Percentiles rank a stretch among this genome's conserved stretches.
phyloP scores from a whole-genome alignment of 1,140 invertebrate genomes.

The Drosophila yakuba region DNA sequence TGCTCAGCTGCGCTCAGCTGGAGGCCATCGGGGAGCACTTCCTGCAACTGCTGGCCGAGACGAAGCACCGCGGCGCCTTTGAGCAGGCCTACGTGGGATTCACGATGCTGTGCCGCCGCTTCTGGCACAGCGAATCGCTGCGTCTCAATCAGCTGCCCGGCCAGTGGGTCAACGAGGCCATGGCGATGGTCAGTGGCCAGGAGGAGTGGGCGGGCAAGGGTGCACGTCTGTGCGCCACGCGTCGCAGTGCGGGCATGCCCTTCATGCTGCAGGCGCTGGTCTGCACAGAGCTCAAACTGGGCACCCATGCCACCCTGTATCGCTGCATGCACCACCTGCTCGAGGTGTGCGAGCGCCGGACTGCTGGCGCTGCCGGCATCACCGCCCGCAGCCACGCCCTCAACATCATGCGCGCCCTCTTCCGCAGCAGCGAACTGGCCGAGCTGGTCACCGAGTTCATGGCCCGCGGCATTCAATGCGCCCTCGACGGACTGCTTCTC shows the following conservation, averaged over 20 bases:
- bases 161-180: constrained; percentile 88
- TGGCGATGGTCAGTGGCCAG: constrained; percentile 33
- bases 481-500: constrained; percentile 91
- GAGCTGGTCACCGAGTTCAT: constrained; percentile 91
- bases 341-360: constrained; percentile 74
- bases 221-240: constrained; percentile 88
- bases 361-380: constrained; percentile 59
- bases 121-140: constrained; percentile 85
- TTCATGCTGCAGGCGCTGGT: constrained; percentile 94
- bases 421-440: constrained; percentile 90
- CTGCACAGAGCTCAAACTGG: constrained; percentile 88
- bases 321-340: constrained; percentile 87
- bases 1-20: constrained; percentile 84
- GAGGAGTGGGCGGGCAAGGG: neutral
- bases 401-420: constrained; percentile 94
- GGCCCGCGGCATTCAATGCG: constrained; percentile 89
- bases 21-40: constrained; percentile 90
- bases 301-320: constrained; percentile 86
- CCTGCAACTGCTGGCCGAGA: constrained; percentile 90
- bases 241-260: constrained; percentile 95
- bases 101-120: constrained; percentile 88
- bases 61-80: constrained; percentile 97
- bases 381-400: constrained; percentile 90
- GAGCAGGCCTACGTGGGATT: constrained; percentile 97
- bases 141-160: constrained; percentile 88